A percentile compares a stretch with the other conserved stretches of the same genome.
Conservation (phyloP, 2,797 vertebrate species). For the Varecia variegata region DNA sequence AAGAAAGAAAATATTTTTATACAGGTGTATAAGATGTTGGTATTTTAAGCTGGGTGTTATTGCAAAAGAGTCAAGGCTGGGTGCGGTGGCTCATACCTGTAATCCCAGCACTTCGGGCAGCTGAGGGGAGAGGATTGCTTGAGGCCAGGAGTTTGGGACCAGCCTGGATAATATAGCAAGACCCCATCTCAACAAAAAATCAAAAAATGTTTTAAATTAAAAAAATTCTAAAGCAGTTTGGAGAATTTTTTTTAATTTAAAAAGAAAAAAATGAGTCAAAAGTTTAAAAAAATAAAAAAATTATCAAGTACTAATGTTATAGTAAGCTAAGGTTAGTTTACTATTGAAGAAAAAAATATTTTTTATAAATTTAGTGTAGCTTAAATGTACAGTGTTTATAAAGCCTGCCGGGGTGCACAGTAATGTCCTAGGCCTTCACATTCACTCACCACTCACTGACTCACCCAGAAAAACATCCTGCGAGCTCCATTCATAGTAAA, state of each 20-base stretch:
- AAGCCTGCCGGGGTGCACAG: background rate
- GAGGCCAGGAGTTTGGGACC: background rate
- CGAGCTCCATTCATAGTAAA: background rate
- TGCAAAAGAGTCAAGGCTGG: background rate
- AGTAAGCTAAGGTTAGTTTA: too few relatives aligned
- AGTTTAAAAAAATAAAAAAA: background rate
- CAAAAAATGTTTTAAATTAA: background rate
- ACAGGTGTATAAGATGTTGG: background rate
- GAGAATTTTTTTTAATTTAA: background rate
- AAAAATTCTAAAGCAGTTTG: too few relatives aligned
- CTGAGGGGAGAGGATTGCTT: background rate
- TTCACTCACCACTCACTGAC: background rate
- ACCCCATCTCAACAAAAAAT: background rate
- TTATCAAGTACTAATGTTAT: background rate
- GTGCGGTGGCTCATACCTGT: background rate
- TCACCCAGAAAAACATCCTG: background rate
- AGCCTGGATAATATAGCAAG: background rate
- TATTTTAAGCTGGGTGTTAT: background rate
- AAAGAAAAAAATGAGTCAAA: background rate
- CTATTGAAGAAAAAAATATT: background rate
- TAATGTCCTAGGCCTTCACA: background rate
- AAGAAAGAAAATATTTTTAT: background rate
- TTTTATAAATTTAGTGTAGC: background rate
- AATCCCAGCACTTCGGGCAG: background rate
- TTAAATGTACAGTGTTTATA: background rate